Conservation (phyloP, 1,140 invertebrate species). For the Venustaconcha ellipsiformis region DNA sequence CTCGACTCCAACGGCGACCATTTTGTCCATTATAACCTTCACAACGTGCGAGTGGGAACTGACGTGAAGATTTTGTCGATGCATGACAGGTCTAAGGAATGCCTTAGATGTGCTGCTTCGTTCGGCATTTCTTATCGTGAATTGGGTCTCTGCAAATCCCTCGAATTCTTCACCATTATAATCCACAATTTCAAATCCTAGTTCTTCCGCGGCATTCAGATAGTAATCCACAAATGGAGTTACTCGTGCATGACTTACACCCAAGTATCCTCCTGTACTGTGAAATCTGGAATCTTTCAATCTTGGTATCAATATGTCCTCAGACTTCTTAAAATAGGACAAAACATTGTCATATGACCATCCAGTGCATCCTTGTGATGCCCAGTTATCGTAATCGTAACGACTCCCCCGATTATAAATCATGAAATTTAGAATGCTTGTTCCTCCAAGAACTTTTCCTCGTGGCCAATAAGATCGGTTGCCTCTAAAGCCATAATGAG, state of each 20-base stretch:
- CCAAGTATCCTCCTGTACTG: constrained; percentile 41
- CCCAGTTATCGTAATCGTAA: constrained; percentile 94
- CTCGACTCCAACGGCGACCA: constrained; percentile 9
- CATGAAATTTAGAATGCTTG: constrained; percentile 95
- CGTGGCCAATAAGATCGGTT: constrained; percentile 41
- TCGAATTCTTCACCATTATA: constrained; percentile 34
- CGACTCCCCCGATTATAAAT: constrained; percentile 91
- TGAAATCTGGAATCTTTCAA: constrained; percentile 44
- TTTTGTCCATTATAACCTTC: constrained; percentile 16
- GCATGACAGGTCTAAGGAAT: constrained; percentile 10
- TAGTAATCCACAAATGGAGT: constrained; percentile 41
- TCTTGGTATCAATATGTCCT: constrained; percentile 44
- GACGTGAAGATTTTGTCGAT: constrained; percentile 8
- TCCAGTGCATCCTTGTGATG: constrained; percentile 85
- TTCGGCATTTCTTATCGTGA: constrained; percentile 9
- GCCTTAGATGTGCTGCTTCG: constrained; percentile 6
- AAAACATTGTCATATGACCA: constrained; percentile 89
- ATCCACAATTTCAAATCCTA: constrained; percentile 41
- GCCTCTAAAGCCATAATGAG: constrained; percentile 73
- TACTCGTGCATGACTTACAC: constrained; percentile 36
- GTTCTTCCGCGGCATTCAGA: constrained; percentile 41
- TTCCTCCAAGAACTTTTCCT: constrained; percentile 76
- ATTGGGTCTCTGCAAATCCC: constrained; percentile 17
- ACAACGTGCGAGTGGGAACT: not conserved
- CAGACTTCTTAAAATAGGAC: constrained; percentile 91